Conservation (phyloP, 2,797 vertebrate genomes). For the Cryptoprocta ferox region DNA sequence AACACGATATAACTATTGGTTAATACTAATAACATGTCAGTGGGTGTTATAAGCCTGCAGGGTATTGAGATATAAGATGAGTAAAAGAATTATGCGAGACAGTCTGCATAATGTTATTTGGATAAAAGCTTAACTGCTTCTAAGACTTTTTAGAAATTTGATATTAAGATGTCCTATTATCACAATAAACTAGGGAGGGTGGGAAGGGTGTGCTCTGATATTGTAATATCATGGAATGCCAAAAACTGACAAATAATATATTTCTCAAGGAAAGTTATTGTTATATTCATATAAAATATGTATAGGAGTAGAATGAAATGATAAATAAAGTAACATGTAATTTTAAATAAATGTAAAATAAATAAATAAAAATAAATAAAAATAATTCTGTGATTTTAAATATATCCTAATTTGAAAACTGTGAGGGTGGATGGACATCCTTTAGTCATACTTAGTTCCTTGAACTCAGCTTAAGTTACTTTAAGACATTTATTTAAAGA, state of each 20-base stretch:
- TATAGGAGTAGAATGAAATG: neutral
- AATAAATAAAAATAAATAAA: no score
- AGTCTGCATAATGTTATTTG: neutral
- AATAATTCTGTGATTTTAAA: neutral
- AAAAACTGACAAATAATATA: neutral
- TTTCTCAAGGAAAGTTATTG: neutral
- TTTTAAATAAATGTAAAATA: no score
- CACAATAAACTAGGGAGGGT: neutral
- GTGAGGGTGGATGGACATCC: neutral
- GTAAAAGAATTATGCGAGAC: neutral
- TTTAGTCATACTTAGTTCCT: neutral
- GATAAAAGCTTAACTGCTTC: conserved; percentile 17
- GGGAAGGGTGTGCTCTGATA: neutral
- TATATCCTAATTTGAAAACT: neutral
- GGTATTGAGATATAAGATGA: neutral
- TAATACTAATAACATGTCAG: conserved; percentile 35
- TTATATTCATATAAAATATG: neutral
- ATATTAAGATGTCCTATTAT: neutral
- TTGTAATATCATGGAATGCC: neutral
- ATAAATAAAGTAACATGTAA: neutral
- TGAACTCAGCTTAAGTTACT: neutral
- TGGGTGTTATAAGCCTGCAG: neutral
- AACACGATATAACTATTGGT: conserved; percentile 8
- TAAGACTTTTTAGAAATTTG: neutral
- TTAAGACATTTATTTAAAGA: conserved; percentile 21